Evolutionary conservation across 2,888 invertebrate genomes (phyloP).

Genomic region (Biston betularia): DNA sequence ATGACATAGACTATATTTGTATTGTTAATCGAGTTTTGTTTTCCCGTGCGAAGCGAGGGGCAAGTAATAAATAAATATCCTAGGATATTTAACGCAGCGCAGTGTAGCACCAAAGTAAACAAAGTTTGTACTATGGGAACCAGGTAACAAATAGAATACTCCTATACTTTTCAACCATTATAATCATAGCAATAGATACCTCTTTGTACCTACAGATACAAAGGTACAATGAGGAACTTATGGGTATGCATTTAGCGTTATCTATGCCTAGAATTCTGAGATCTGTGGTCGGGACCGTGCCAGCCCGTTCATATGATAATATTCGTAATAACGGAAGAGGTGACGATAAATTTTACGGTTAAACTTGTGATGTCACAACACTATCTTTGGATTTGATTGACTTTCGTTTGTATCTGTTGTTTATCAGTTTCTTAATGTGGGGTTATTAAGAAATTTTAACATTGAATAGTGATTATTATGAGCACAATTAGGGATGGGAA

Average conservation of each 20-base stretch:
- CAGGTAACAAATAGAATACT: too few relatives aligned
- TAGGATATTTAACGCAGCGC: too few relatives aligned
- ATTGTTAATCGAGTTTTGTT: too few relatives aligned
- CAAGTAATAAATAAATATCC: too few relatives aligned
- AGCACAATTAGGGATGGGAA: too few relatives aligned
- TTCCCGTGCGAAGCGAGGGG: too few relatives aligned
- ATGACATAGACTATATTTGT: too few relatives aligned
- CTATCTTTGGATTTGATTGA: constrained; percentile 35
- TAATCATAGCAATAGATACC: neutral
- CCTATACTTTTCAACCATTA: too few relatives aligned
- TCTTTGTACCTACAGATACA: too few relatives aligned
- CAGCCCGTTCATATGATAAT: constrained; percentile 37
- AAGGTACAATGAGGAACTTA: neutral
- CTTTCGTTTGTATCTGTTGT: constrained; percentile 21
- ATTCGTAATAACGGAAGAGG: constrained; percentile 44
- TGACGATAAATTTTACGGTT: constrained; percentile 37
- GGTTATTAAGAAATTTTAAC: neutral
- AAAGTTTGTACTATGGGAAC: too few relatives aligned
- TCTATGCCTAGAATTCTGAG: neutral
- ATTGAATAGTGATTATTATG: constrained; percentile 1
- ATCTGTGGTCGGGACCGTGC: constrained; percentile 32
- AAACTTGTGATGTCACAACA: constrained; percentile 40
- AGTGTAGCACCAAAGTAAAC: too few relatives aligned
- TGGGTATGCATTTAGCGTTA: neutral
- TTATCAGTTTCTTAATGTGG: constrained; percentile 22